Conservation (phyloP, 2,113 vertebrate genomes). For the Heteronetta atricapilla region DNA sequence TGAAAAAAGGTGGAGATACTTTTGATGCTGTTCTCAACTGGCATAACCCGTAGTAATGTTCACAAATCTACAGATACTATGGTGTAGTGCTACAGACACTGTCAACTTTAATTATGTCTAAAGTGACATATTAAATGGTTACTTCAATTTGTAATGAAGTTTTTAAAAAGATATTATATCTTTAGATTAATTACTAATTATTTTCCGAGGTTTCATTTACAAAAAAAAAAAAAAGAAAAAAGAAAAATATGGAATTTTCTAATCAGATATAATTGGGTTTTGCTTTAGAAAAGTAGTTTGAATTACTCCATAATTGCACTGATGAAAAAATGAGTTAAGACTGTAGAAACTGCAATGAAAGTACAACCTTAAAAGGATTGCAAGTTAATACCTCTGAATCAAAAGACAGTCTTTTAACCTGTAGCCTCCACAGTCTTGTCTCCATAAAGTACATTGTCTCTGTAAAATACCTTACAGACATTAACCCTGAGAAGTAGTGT, state of each 20-base stretch:
- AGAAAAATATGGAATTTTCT: background rate
- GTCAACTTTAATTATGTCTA: background rate
- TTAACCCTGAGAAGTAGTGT: background rate
- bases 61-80: background rate
- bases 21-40: background rate
- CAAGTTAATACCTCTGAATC: slow-evolving; percentile 45
- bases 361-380: slow-evolving; percentile 39
- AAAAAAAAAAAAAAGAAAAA: background rate
- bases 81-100: background rate
- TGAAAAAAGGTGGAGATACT: background rate
- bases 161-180: background rate
- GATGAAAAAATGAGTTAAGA: slow-evolving; percentile 2
- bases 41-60: background rate
- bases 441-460: background rate
- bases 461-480: background rate
- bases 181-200: background rate
- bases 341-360: slow-evolving; percentile 47
- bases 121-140: background rate
- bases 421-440: background rate
- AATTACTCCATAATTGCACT: slow-evolving; percentile 44
- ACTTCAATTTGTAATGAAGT: background rate
- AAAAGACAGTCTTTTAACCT: slow-evolving; percentile 50
- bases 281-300: slow-evolving; percentile 44
- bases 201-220: background rate
- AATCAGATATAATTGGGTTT: slow-evolving; percentile 45